Percentiles rank a stretch among this genome's conserved stretches.
Evolutionary conservation across 2,888 invertebrate genomes (phyloP).

Genomic region (Nymphalis polychloros): DNA sequence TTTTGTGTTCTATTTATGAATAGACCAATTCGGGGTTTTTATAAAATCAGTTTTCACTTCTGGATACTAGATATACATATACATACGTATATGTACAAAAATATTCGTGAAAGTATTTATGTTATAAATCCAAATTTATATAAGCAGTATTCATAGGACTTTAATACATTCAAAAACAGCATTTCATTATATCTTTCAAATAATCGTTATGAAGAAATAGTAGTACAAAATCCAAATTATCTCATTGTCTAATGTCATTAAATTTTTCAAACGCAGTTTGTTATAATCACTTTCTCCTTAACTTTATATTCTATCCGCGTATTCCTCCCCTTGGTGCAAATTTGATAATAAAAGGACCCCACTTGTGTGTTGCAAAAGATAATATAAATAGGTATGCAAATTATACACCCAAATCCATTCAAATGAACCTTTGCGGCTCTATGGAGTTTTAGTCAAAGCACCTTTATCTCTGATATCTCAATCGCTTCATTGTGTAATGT

Average conservation of each 20-base stretch:
- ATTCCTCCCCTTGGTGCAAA: slow-evolving; percentile 68
- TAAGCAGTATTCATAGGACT: too few species aligned
- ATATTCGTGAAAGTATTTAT: too few species aligned
- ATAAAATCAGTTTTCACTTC: too few species aligned
- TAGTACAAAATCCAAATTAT: slow-evolving; percentile 4
- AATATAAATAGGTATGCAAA: slow-evolving; percentile 82
- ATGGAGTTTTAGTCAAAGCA: slow-evolving; percentile 73
- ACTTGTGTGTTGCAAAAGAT: slow-evolving; percentile 80
- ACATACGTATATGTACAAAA: too few species aligned
- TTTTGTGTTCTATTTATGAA: too few species aligned
- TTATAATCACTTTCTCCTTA: slow-evolving; percentile 72
- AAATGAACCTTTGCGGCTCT: slow-evolving; percentile 78
- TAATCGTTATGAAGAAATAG: background rate
- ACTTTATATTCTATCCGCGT: slow-evolving; percentile 73
- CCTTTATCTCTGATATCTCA: slow-evolving; percentile 41
- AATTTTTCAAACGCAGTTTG: slow-evolving; percentile 30
- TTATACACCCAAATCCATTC: slow-evolving; percentile 76
- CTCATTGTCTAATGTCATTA: slow-evolving; percentile 11
- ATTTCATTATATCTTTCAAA: too few species aligned
- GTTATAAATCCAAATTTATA: too few species aligned
- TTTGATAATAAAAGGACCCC: slow-evolving; percentile 80
- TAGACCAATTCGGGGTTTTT: too few species aligned
- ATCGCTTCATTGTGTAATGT: slow-evolving; percentile 9
- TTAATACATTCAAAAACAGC: too few species aligned
- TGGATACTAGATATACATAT: too few species aligned